These are phyloP conservation scores for Leptopilina boulardi DNA, from an alignment of 1,140 invertebrate species.

Conservation along the genomic window DNA sequence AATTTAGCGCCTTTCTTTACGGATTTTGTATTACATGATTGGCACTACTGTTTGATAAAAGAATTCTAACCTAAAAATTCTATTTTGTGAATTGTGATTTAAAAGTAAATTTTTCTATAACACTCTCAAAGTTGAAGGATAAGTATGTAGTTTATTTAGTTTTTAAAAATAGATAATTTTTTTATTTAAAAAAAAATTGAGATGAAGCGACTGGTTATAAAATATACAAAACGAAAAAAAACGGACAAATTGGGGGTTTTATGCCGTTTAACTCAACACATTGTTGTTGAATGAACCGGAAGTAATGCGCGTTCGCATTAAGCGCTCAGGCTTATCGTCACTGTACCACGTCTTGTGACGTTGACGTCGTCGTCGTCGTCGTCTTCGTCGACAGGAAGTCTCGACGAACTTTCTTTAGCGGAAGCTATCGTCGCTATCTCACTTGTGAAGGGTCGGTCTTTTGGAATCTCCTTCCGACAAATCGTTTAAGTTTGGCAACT, in stretches of 20 bases:
- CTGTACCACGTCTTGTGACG: not conserved
- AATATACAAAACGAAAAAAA: not conserved
- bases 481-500: constrained; percentile 46
- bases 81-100: too few relatives aligned
- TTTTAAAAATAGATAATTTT: too few relatives aligned
- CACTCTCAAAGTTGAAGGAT: too few relatives aligned
- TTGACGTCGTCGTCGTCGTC: not conserved
- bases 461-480: constrained; percentile 35
- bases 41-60: too few relatives aligned
- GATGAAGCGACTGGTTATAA: not conserved
- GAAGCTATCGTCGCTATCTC: not conserved
- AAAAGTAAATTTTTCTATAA: too few relatives aligned
- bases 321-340: constrained; percentile 18
- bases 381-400: not conserved
- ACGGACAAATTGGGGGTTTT: not conserved
- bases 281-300: constrained; percentile 12
- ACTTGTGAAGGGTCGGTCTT: not conserved
- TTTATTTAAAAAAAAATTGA: too few relatives aligned
- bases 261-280: constrained; percentile 16
- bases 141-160: too few relatives aligned
- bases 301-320: constrained; percentile 19
- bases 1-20: too few relatives aligned
- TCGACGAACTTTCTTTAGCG: constrained; percentile 20
- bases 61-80: too few relatives aligned
- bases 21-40: too few relatives aligned